Evolutionary conservation across 2,113 vertebrate genomes (phyloP).

Genomic region (Ciconia stormi): DNA sequence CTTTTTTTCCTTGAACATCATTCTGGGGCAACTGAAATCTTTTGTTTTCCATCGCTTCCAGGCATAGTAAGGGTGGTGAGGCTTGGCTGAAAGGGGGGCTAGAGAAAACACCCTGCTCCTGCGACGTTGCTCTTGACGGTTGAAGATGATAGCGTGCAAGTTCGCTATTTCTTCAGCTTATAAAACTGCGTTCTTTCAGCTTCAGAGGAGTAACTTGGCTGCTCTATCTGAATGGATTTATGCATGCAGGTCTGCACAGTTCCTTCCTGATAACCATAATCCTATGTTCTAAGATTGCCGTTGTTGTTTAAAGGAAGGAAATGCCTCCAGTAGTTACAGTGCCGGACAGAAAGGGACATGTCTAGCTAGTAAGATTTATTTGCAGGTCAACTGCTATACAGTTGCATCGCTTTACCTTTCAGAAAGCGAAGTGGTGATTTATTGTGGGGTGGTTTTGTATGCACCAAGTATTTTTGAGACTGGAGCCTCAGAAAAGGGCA

Average conservation of each 20-base stretch:
- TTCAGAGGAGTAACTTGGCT: not conserved
- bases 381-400: conserved; percentile 2
- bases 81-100: not conserved
- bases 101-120: not conserved
- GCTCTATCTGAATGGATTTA: not conserved
- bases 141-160: not conserved
- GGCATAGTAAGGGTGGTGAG: not conserved
- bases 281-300: not conserved
- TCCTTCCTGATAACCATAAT: not conserved
- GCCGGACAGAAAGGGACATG: not conserved
- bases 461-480: not conserved
- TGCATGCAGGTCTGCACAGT: not conserved
- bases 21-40: not conserved
- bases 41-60: too few relatives aligned
- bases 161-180: not conserved
- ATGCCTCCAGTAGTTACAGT: not conserved
- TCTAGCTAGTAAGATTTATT: conserved; percentile 25
- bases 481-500: conserved; percentile 24
- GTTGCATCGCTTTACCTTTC: not conserved
- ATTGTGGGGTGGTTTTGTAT: not conserved
- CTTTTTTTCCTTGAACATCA: not conserved
- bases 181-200: not conserved
- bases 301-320: not conserved
- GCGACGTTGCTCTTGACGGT: not conserved
- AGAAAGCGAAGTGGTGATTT: conserved; percentile 31